phyloP scores from a whole-genome alignment of 1,140 invertebrate genomes.

The Kradibia gibbosae region DNA sequence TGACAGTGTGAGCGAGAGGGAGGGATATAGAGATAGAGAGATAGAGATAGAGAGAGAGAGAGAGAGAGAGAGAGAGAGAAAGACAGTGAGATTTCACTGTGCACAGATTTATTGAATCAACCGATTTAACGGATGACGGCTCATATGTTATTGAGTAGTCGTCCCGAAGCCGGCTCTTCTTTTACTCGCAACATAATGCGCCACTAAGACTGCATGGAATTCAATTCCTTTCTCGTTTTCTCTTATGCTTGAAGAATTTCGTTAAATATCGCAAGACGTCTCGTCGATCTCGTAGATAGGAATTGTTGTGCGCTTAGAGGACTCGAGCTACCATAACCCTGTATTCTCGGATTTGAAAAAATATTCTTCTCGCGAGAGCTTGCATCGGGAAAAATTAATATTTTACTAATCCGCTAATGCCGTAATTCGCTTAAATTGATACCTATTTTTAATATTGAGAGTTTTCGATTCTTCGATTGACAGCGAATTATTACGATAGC shows the following conservation, averaged over 20 bases:
- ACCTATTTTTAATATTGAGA: too few species aligned
- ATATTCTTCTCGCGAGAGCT: background rate
- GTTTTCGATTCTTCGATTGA: too few species aligned
- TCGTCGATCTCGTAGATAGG: background rate
- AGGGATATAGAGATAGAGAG: constrained; percentile 55
- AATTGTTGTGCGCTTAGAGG: background rate
- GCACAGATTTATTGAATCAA: constrained; percentile 73
- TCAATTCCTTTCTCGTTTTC: constrained; percentile 25
- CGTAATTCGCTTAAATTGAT: too few species aligned
- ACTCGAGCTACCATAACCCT: background rate
- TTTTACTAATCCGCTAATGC: too few species aligned
- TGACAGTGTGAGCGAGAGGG: constrained; percentile 48
- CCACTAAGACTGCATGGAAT: constrained; percentile 34
- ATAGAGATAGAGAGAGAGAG: constrained; percentile 50
- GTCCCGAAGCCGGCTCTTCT: background rate
- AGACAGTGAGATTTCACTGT: constrained; percentile 52
- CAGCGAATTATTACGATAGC: too few species aligned
- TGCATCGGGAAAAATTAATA: too few species aligned
- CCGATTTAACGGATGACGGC: constrained; percentile 67
- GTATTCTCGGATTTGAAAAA: constrained; percentile 2
- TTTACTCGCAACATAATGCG: constrained; percentile 1
- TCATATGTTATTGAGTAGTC: constrained; percentile 33
- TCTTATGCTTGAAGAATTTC: constrained; percentile 7
- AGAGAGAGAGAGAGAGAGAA: constrained; percentile 20
- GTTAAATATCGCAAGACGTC: constrained; percentile 11